Base-by-base conservation (phyloP, 2,888 invertebrate genomes). In the Netelia melanura region DNA sequence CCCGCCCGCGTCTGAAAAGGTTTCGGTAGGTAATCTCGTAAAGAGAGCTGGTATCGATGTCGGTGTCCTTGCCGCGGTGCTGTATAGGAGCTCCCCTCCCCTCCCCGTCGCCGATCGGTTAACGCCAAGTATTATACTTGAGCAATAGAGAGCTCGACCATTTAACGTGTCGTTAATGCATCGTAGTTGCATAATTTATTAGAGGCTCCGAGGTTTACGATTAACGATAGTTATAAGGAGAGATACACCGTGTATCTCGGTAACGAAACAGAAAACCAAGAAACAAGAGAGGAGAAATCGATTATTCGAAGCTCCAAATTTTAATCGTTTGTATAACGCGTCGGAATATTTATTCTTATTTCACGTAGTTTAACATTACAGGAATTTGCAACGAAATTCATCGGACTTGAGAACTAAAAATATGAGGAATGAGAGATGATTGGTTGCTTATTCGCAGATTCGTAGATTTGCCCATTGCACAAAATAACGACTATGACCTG, bases 81-180 rank as follows among this genome's bases (percentile, higher is more conserved):
- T 62, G 52, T 38, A 38, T 61, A 54, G 11, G 14, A 71, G 71
- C 10, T 48, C 38, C 21, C 48, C 21, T 21, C 21, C 1, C 21
- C 21, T 1, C 21, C 21, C 21, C 21, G 1, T 21, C 21, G 1
- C 80, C 74, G 38, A 72, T 65, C 84, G 78, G 80, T 48, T 44
- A 64, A 67, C 83, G 88, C 87, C 89, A 88, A 89, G 85, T 88
- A 87, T 89, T 90, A 88, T 83, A 87, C 87, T 88, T 81, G 81
- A 82, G 89, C 89, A 89, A 89, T 81, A 88, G 62, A 44, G 48
- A 54, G 48, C 74, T 87, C 86, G 62, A 58, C 76, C 88, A 86
- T 88, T 92, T 90, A 91, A 90, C 89, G 83, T 68, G 79, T 83
- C 82, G 90, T 89, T 90, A 91, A 90, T 89, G 80, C 67, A 80